phyloP scores from a whole-genome alignment of 2,113 vertebrate genomes.

The Alligator mississippiensis region DNA sequence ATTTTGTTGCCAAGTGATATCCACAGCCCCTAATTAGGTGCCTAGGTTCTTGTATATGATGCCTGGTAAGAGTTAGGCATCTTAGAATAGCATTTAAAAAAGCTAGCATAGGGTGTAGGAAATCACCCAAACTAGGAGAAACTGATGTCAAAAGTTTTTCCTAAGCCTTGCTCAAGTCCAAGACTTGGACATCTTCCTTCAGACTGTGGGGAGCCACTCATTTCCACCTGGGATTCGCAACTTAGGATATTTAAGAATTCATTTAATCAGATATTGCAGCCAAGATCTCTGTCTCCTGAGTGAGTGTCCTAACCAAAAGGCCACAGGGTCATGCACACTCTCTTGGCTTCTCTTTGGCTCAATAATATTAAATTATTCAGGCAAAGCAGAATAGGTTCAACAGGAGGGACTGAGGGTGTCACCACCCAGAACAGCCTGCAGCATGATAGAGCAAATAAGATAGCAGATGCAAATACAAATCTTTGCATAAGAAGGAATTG shows the following conservation, averaged over 20 bases:
- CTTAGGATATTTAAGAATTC: not conserved
- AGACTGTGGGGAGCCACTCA: not conserved
- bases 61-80: not conserved
- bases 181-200: not conserved
- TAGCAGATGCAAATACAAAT: too few species aligned
- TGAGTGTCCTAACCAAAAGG: not conserved
- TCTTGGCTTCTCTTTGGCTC: not conserved
- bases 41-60: not conserved
- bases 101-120: accelerated
- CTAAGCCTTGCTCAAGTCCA: not conserved
- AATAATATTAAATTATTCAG: not conserved
- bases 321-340: not conserved
- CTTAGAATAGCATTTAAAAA: not conserved
- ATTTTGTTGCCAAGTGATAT: not conserved
- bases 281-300: not conserved
- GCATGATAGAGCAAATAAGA: too few species aligned
- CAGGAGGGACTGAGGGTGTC: not conserved
- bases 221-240: not conserved
- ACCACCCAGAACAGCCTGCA: not conserved
- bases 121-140: not conserved
- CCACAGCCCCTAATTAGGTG: not conserved
- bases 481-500: too few species aligned
- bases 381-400: not conserved
- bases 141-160: not conserved
- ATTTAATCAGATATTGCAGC: not conserved